Evolutionary conservation across 2,888 invertebrate species (phyloP).

Genomic region (Nemotelus nigrinus): DNA sequence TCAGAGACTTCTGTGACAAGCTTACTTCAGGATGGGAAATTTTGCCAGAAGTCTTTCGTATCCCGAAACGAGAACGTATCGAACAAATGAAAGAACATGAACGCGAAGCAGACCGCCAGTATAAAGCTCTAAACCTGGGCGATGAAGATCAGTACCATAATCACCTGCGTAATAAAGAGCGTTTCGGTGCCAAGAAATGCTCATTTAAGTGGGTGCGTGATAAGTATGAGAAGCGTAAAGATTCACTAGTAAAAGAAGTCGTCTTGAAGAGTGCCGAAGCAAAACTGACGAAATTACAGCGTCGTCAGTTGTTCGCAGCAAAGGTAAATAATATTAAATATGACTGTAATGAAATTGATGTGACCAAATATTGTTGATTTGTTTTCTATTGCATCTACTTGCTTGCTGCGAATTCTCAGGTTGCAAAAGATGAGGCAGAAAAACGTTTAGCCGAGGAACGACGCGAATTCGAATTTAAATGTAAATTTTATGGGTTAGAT

Average conservation of each 20-base stretch:
- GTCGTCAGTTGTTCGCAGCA: constrained; percentile 62
- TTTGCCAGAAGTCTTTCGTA: constrained; percentile 76
- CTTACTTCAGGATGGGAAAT: constrained; percentile 59
- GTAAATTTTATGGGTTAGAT: constrained; percentile 62
- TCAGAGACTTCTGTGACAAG: constrained; percentile 49
- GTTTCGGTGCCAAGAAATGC: constrained; percentile 43
- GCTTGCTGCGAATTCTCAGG: constrained; percentile 53
- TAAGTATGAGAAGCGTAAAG: constrained; percentile 33
- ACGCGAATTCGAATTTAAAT: constrained; percentile 61
- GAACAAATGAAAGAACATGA: constrained; percentile 97
- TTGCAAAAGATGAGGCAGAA: constrained; percentile 63
- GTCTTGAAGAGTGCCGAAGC: constrained; percentile 45
- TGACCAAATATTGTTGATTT: too few relatives aligned
- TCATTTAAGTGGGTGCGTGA: constrained; percentile 44
- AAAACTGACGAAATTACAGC: constrained; percentile 60
- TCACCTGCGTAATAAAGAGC: constrained; percentile 35
- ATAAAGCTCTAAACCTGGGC: constrained; percentile 56
- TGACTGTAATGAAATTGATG: too few relatives aligned
- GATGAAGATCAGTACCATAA: constrained; percentile 57
- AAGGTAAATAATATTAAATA: constrained; percentile 54
- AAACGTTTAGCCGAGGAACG: constrained; percentile 61
- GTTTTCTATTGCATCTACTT: neutral
- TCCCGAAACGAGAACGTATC: constrained; percentile 92
- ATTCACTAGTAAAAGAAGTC: constrained; percentile 2
- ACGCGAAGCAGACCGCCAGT: constrained; percentile 79